Evolutionary conservation across 2,888 invertebrate genomes (phyloP).

Genomic region (Sepioteuthis lessoniana): DNA sequence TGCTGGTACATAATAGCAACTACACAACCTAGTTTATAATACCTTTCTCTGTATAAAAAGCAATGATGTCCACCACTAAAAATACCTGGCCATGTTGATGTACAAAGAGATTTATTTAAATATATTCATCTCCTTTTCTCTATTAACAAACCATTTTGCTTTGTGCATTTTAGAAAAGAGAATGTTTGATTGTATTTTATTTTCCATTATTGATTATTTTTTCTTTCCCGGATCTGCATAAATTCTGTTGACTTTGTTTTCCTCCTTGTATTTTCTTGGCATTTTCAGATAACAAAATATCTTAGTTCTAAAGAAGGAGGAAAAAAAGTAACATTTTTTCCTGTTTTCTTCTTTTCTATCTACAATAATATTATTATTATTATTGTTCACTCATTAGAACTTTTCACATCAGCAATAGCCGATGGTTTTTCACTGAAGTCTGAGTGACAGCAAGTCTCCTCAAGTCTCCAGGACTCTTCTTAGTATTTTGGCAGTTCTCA

Average conservation of each 20-base stretch:
- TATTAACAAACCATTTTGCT: neutral
- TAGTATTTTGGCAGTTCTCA: no score
- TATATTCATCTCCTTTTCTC: neutral
- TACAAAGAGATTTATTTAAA: constrained; percentile 1
- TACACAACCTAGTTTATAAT: neutral
- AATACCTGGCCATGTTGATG: neutral
- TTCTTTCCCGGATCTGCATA: neutral
- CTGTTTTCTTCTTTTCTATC: neutral
- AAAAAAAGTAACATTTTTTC: neutral
- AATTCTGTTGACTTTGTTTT: neutral
- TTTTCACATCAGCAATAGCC: no score
- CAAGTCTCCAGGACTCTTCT: no score
- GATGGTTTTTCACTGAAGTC: no score
- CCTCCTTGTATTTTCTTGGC: neutral
- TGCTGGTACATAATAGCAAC: neutral
- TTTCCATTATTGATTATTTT: neutral
- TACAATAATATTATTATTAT: neutral
- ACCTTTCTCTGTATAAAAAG: neutral
- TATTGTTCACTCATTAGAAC: no score
- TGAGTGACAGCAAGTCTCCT: no score
- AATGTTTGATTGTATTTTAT: neutral
- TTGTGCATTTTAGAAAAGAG: neutral
- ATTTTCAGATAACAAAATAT: neutral
- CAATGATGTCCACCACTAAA: neutral
- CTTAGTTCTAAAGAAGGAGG: neutral